Evolutionary conservation across 2,113 vertebrate species (phyloP).

Genomic region (Semnornis frantzii): DNA sequence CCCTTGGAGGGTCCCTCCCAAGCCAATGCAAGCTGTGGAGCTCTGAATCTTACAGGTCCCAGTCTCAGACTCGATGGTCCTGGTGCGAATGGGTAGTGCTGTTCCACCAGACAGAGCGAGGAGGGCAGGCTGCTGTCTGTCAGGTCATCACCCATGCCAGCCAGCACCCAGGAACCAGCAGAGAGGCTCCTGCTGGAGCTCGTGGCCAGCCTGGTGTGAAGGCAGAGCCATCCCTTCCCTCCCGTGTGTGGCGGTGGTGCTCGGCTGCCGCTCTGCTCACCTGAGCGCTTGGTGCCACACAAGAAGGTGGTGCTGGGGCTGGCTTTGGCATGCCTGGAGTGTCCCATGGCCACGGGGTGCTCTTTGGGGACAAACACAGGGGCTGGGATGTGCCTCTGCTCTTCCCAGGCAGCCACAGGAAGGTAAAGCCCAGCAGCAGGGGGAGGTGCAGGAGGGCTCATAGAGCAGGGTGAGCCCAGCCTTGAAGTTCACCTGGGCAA

Average conservation of each 20-base stretch:
- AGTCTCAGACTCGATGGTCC: too few species aligned
- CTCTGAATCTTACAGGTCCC: too few species aligned
- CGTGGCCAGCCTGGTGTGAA: fast-evolving
- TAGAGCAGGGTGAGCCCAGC: too few species aligned
- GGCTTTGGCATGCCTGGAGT: not conserved
- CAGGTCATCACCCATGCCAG: not conserved
- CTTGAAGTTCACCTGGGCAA: too few species aligned
- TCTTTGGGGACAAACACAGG: not conserved
- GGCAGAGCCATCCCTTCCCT: not conserved
- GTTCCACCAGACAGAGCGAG: too few species aligned
- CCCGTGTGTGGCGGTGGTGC: not conserved
- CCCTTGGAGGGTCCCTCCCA: too few species aligned
- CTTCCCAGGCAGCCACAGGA: not conserved
- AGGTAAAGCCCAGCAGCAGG: not conserved
- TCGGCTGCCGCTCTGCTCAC: fast-evolving
- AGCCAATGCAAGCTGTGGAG: too few species aligned
- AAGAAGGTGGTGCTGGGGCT: not conserved
- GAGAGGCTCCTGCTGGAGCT: not conserved
- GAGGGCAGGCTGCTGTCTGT: not conserved
- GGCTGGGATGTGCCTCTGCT: fast-evolving
- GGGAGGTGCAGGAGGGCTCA: not conserved
- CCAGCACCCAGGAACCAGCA: not conserved
- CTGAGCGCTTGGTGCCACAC: not conserved
- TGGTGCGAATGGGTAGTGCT: too few species aligned
- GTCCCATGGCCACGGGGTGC: not conserved